phyloP scores from a whole-genome alignment of 2,888 invertebrate genomes.

The Cephus spinipes region DNA sequence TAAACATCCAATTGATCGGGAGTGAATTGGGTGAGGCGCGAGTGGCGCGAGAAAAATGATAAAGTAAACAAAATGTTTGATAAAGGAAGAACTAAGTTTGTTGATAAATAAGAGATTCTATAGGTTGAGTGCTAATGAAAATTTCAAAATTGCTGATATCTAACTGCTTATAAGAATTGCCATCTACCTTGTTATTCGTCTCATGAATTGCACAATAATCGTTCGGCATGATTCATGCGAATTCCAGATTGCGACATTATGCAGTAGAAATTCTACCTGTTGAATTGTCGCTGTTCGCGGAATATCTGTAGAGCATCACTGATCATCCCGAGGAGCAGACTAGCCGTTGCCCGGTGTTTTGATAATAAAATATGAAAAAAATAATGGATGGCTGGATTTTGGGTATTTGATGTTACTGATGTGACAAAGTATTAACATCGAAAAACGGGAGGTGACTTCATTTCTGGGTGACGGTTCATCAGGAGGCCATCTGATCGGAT shows the following conservation, averaged over 20 bases:
- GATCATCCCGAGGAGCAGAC: neutral
- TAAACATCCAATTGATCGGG: neutral
- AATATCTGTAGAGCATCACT: neutral
- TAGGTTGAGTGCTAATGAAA: neutral
- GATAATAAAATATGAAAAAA: neutral
- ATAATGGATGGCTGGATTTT: neutral
- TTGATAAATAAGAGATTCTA: neutral
- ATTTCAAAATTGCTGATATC: neutral
- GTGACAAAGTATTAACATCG: neutral
- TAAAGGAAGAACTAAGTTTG: neutral
- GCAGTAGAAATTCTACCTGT: neutral
- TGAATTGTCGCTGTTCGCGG: neutral
- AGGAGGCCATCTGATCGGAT: slow-evolving; percentile 5
- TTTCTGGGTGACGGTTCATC: neutral
- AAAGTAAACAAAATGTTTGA: neutral
- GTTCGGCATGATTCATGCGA: neutral
- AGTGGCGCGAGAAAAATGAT: neutral
- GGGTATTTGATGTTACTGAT: neutral
- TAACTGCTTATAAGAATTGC: neutral
- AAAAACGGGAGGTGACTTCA: slow-evolving; percentile 7
- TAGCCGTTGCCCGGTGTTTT: neutral
- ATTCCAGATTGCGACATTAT: neutral
- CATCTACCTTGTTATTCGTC: neutral
- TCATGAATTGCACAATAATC: neutral
- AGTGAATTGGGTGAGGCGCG: neutral